Evolutionary conservation across 2,888 invertebrate species (phyloP), one percentile per base, ranked within the genome.

Genomic region (Dorcus hopei): DNA sequence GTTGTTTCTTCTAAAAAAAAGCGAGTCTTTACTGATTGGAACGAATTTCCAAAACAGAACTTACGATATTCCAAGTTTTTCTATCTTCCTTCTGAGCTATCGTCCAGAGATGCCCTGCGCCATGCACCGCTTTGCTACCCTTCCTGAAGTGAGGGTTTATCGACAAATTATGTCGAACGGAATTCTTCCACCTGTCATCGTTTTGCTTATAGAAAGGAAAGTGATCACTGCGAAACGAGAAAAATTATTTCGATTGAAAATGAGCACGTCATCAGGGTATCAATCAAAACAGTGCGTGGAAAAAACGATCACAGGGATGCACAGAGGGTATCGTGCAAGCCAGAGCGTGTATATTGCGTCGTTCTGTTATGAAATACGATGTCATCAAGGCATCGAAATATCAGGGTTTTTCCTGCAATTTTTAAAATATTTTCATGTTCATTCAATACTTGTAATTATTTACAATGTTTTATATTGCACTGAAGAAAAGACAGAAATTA

Each of bases 101-200:
- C 0, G 92, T 92, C 94, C 94, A 95, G 41, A 93, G 82, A 76
- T 95, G 94, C 0, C 94, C 94, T 2, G 93, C 93, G 2, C 94
- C 94, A 68, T 93, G 91, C 0, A 91, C 84, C 0, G 93, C 92
- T 68, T 94, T 89, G 9, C 88, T 87, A 0, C 93, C 93, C 77
- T 95, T 94, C 43, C 89, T 85, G 76, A 95, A 95, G 78, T 94
- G 93, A 0, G 94, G 94, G 79, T 94, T 95, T 73, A 95, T 95
- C 39, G 93, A 93, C 11, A 95, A 80, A 77, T 95, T 95, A 78
- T 94, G 94, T 65, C 94, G 82, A 1, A 95, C 93, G 0, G 93
- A 94, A 74, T 95, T 95, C 79, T 95, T 95, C 94, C 94, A 94
- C 70, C 93, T 86, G 74, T 94, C 94, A 69, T 95, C 94, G 72